Evolutionary conservation across 2,797 vertebrate genomes (phyloP).

Genomic region (Urosaurus nigricauda): DNA sequence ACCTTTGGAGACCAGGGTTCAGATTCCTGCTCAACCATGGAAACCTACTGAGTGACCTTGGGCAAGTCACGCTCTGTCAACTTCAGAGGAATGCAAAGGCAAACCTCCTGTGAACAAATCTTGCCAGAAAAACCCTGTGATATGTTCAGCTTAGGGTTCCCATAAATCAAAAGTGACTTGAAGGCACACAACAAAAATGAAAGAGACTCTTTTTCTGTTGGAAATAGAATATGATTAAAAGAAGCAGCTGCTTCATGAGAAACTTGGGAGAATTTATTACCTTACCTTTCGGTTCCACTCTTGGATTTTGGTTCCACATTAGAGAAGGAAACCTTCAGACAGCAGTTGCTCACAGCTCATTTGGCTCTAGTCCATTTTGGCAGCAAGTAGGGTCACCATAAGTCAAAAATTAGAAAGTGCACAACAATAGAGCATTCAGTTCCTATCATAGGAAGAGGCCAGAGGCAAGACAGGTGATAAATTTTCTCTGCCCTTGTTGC

Average conservation of each 20-base stretch:
- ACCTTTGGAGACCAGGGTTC: too few relatives aligned
- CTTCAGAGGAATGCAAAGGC: too few relatives aligned
- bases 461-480: neutral
- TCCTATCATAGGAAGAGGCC: neutral
- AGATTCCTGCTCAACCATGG: too few relatives aligned
- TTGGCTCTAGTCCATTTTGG: neutral
- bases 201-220: neutral
- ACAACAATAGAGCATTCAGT: neutral
- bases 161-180: too few relatives aligned
- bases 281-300: neutral
- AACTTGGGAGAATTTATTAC: neutral
- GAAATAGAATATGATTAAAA: neutral
- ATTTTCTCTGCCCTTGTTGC: neutral
- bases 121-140: too few relatives aligned
- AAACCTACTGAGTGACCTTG: too few relatives aligned
- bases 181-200: too few relatives aligned
- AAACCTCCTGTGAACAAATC: too few relatives aligned
- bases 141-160: too few relatives aligned
- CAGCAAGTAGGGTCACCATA: too few relatives aligned
- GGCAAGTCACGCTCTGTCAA: too few relatives aligned
- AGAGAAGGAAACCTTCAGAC: neutral
- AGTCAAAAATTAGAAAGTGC: too few relatives aligned
- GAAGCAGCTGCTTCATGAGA: neutral
- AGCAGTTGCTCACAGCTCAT: neutral
- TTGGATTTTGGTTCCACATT: neutral